Evolutionary conservation across 2,113 vertebrate genomes (phyloP).

Genomic region (Lethenteron reissneri): DNA sequence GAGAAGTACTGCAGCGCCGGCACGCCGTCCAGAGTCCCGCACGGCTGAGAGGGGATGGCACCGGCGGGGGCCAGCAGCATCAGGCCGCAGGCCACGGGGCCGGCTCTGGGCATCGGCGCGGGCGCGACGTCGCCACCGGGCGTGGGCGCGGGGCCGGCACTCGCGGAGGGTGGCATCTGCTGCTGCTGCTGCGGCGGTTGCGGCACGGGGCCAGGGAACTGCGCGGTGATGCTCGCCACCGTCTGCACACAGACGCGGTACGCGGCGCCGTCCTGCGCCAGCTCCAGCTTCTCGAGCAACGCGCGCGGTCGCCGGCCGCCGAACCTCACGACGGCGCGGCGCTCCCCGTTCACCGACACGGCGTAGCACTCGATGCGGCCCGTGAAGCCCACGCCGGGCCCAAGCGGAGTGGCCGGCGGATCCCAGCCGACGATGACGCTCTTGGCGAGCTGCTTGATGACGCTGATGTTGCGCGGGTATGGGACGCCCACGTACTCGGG

Average conservation of each 20-base stretch:
- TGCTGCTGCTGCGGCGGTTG: neutral
- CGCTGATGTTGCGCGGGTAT: slow-evolving; percentile 83
- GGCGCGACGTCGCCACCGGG: too few relatives aligned
- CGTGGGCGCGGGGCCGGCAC: too few relatives aligned
- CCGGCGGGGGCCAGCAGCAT: too few relatives aligned
- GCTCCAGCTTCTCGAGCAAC: slow-evolving; percentile 74
- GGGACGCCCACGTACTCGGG: slow-evolving; percentile 31
- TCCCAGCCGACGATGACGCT: slow-evolving; percentile 97
- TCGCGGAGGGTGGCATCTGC: neutral
- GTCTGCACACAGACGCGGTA: slow-evolving; percentile 77
- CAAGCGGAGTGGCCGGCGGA: slow-evolving; percentile 51
- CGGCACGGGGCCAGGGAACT: neutral
- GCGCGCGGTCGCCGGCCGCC: slow-evolving; percentile 70
- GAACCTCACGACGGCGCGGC: slow-evolving; percentile 48
- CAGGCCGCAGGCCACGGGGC: too few relatives aligned
- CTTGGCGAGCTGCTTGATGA: slow-evolving; percentile 95
- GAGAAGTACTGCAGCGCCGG: slow-evolving; percentile 18
- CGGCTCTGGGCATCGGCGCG: too few relatives aligned
- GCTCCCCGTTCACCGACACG: slow-evolving; percentile 67
- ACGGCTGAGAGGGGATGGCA: too few relatives aligned
- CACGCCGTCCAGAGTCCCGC: too few relatives aligned
- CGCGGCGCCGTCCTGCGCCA: slow-evolving; percentile 28
- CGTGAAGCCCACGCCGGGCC: slow-evolving; percentile 23
- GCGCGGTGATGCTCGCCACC: slow-evolving; percentile 27
- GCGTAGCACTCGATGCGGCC: slow-evolving; percentile 67